Evolutionary conservation across 2,113 vertebrate species (phyloP), one percentile per base, ranked within the genome.

Genomic region (Myxocyprinus asiaticus): DNA sequence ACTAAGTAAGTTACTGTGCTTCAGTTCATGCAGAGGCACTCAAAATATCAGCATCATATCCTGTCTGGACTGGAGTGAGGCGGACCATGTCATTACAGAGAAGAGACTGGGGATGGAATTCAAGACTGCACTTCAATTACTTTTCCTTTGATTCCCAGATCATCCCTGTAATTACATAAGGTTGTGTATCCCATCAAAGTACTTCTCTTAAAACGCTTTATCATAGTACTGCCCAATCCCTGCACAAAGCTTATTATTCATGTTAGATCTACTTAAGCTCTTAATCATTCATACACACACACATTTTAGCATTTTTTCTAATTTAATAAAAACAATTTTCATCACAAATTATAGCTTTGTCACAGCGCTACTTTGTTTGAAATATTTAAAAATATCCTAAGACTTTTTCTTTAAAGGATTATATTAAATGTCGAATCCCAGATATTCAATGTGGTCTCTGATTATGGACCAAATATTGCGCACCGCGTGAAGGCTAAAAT

Each of bases 241-340:
- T 83, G 51, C 78, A 81, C 67, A 88, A 88, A 88, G 81, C 82
- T 87, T 81, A 86, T 90, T 88, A 87, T 76, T 79, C 76, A 65
- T 47, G 44, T 43, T 62, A 56, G 76, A 86, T 82, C 83, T 85
- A 89, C 85, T 88, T 89, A 85, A 88, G 79, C 83, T 79, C 83
- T 89, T 88, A 87, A 86, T 87, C 86, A 81, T 79, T 87, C 86
- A 81, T 79, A 76, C 66, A 58, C 76, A 69, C 74, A 22, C 14
- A 45, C n/a, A 17, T 73, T 78, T 80, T 33, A 33, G 1, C 22
- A 33, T 33, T 33, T 33, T 33, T 33, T 33, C 22, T 33, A 33
- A 33, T 33, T 33, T 33, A 33, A 33, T 33, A 33, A 33, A 33
- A 33, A 33, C 3, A 33, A 33, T 1, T n/a, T n/a, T 33, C 22